Conservation (phyloP, 2,797 vertebrate genomes). For the Clarias laeviceps region DNA sequence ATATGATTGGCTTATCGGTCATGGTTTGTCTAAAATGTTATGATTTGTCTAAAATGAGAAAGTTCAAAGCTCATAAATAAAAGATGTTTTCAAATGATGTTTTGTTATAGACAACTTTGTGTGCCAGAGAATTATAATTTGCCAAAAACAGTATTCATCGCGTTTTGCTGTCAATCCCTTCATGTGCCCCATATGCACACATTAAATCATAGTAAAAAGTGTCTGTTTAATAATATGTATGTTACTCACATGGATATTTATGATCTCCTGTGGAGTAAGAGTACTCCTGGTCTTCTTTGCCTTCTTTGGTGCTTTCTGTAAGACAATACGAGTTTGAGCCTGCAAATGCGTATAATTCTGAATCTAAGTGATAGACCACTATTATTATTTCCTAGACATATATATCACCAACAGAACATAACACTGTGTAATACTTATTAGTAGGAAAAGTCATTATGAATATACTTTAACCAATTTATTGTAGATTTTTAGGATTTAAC, state of each 20-base stretch:
- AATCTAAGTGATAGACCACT: not conserved
- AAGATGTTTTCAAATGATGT: no score
- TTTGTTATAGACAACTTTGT: no score
- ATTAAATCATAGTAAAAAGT: not conserved
- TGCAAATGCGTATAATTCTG: not conserved
- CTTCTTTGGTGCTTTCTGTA: constrained; percentile 86
- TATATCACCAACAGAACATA: not conserved
- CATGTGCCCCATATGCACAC: not conserved
- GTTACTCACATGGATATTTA: constrained; percentile 87
- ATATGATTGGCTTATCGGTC: no score
- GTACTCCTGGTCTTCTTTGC: constrained; percentile 83
- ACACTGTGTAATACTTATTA: not conserved
- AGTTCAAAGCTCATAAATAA: no score
- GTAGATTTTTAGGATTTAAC: not conserved
- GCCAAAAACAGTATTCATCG: no score
- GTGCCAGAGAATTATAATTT: no score
- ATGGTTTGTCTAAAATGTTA: no score
- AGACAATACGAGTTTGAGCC: constrained; percentile 20
- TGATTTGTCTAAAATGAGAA: no score
- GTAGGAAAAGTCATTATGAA: not conserved
- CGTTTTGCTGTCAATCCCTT: no score
- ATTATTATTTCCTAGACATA: not conserved
- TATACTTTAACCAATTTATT: not conserved
- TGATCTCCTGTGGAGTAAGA: constrained; percentile 88
- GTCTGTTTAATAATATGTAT: not conserved